Percentiles rank a stretch among this genome's conserved stretches.
phyloP scores from a whole-genome alignment of 2,888 invertebrate genomes.

The Lymantria monacha region DNA sequence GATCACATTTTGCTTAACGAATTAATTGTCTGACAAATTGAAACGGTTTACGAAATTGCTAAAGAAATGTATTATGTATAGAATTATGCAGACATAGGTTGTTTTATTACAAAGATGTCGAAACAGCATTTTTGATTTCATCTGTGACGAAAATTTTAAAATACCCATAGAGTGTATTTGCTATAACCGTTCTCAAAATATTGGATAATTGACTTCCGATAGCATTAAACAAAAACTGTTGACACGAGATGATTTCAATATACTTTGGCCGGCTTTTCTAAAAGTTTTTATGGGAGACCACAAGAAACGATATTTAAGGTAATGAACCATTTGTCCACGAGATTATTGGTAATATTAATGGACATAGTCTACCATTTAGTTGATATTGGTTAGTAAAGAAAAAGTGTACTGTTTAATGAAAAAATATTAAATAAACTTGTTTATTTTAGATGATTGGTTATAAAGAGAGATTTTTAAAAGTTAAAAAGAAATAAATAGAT shows the following conservation, averaged over 20 bases:
- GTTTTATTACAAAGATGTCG: neutral
- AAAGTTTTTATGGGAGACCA: slow-evolving; percentile 25
- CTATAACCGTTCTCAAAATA: neutral
- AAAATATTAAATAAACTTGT: slow-evolving; percentile 14
- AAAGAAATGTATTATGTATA: too few relatives aligned
- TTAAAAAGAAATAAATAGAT: too few relatives aligned
- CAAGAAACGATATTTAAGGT: slow-evolving; percentile 26
- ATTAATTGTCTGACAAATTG: too few relatives aligned
- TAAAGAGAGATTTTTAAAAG: too few relatives aligned
- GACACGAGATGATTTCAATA: slow-evolving; percentile 16
- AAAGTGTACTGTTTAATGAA: too few relatives aligned
- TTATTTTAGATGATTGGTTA: too few relatives aligned
- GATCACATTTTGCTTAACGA: too few relatives aligned
- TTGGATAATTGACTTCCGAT: slow-evolving; percentile 1
- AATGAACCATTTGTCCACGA: slow-evolving; percentile 26
- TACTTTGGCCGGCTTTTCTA: slow-evolving; percentile 14
- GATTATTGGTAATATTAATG: slow-evolving; percentile 20
- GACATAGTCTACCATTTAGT: slow-evolving; percentile 10
- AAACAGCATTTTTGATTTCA: neutral
- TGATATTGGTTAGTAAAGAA: too few relatives aligned
- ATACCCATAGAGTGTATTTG: neutral
- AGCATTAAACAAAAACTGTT: slow-evolving; percentile 11
- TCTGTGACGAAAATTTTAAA: neutral
- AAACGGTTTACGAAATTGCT: too few relatives aligned
- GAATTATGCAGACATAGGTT: too few relatives aligned